Evolutionary conservation across 2,888 invertebrate species (phyloP), one percentile per base, ranked within the genome.

Genomic region (Yponomeuta plumbellus): DNA sequence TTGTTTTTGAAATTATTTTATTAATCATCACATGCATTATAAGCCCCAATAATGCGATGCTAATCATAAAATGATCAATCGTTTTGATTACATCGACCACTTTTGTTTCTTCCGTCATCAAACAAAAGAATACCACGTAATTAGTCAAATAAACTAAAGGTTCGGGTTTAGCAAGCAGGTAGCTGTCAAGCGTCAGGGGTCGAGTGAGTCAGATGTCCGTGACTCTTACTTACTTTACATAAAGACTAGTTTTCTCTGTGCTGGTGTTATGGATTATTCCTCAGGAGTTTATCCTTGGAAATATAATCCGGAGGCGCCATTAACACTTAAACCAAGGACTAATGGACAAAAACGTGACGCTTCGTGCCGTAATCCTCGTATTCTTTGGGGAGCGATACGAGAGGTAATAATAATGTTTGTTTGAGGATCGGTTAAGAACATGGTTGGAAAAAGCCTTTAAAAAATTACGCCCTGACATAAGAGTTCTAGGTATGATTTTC

Each of bases 261-360:
- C 8, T 10, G 26, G 26, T 26, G 17, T 22, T 2, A 26, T 26
- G 26, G 34, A 61, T 61, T n/a, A 61, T 61, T 34, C n/a, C n/a
- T 34, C 11, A 23, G 22, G n/a, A 71, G 69, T 22, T 20, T 44
- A 44, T 63, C 63, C 71, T 71, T 68, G 76, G 80, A 77, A 79
- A 77, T 79, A 84, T 90, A 88, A 88, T 88, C 88, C 88, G 80
- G 81, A 57, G 77, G 80, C 80, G 72, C 87, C 89, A 87, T 88
- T 89, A 88, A 89, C 88, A 89, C 86, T 86, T 83, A 83, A 84
- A 80, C 76, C 77, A 77, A 76, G 73, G 76, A 74, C 83, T 89
- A 90, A 90, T 90, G 90, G 90, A 89, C 89, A 88, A 88, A 89
- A 90, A 90, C 83, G 74, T 58, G 57, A 63, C 40, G 65, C 56